Evolutionary conservation across 2,797 vertebrate genomes (phyloP), one percentile per base, ranked within the genome.

Genomic region (Yasuhikotakia modesta): DNA sequence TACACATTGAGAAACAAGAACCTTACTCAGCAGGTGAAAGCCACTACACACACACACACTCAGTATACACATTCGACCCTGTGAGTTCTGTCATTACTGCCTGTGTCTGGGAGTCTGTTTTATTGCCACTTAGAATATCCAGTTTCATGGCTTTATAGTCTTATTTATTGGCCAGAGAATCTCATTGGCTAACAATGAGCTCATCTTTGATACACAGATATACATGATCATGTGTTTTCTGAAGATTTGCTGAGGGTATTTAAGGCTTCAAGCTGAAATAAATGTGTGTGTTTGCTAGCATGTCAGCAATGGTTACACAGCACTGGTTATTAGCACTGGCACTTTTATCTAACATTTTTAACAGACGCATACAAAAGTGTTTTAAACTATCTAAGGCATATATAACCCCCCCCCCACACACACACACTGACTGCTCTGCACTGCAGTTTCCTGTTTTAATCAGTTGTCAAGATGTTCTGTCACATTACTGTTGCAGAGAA

Each of bases 21-120:
- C 93, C 94, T 32, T 95, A 96, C 80, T 95, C 95, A 5, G 92
- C 95, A 93, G 95, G 95, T 96, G 89, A 83, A 24, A 48, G 0
- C n/a, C 60, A 63, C 35, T 21, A 52, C 0, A 60, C 35, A 52
- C 66, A 45, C 50, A 64, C 61, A 14, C 10, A 32, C 30, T 24
- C 61, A 43, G 16, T 35, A 16, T 13, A n/a, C 53, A 32, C 52
- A 58, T 30, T 35, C 61, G 24, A 60, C 70, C 39, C 24, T 48
- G 57, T 61, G 43, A 50, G 39, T 14, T 63, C 19, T 30, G 27
- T 73, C 43, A 27, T 22, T 24, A 4, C 30, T 5, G 74, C 39
- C 1, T 57, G 63, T 57, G 21, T 27, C 63, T 14, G 22, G 13
- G 32, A 66, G 32, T 64, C 46, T 3, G 48, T 35, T 67, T 67